Percentiles rank a stretch among this genome's conserved stretches.
These are phyloP conservation scores for Lordiphosa mommai DNA, from an alignment of 1,140 invertebrate genomes.

Conservation along the genomic window DNA sequence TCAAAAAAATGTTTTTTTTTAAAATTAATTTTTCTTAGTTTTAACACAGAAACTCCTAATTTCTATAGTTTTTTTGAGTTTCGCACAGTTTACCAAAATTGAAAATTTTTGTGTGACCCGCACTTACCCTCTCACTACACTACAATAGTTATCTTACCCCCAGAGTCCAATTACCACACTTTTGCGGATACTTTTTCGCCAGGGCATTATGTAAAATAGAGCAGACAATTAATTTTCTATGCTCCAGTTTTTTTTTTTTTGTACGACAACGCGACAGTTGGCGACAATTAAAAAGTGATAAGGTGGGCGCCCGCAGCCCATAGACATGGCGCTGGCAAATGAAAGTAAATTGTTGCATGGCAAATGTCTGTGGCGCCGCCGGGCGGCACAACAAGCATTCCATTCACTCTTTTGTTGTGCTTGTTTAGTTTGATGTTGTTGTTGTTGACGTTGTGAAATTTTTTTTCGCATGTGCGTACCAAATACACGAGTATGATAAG, in stretches of 20 bases:
- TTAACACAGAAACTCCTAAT: too few species aligned
- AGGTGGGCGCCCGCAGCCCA: constrained; percentile 46
- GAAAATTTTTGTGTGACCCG: too few species aligned
- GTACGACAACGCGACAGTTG: constrained; percentile 42
- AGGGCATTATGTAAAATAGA: constrained; percentile 75
- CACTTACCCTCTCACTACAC: too few species aligned
- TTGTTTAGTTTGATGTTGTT: background rate
- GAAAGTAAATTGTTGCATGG: constrained; percentile 71
- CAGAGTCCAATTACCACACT: constrained; percentile 12
- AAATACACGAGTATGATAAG: constrained; percentile 32
- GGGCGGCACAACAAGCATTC: constrained; percentile 41
- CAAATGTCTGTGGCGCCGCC: constrained; percentile 20
- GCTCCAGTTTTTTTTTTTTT: constrained; percentile 56
- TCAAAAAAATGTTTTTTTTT: too few species aligned
- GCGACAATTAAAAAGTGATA: constrained; percentile 59
- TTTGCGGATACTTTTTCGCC: constrained; percentile 1
- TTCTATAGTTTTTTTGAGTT: too few species aligned
- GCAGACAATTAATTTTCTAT: constrained; percentile 77
- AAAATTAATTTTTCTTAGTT: too few species aligned
- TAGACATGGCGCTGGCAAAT: constrained; percentile 38
- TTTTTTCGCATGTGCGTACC: constrained; percentile 59
- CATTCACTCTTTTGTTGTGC: constrained; percentile 42
- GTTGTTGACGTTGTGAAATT: constrained; percentile 42
- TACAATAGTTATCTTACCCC: background rate
- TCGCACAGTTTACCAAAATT: too few species aligned